Evolutionary conservation across 2,113 vertebrate genomes (phyloP).

Genomic region (Sinocyclocheilus anophthalmus): DNA sequence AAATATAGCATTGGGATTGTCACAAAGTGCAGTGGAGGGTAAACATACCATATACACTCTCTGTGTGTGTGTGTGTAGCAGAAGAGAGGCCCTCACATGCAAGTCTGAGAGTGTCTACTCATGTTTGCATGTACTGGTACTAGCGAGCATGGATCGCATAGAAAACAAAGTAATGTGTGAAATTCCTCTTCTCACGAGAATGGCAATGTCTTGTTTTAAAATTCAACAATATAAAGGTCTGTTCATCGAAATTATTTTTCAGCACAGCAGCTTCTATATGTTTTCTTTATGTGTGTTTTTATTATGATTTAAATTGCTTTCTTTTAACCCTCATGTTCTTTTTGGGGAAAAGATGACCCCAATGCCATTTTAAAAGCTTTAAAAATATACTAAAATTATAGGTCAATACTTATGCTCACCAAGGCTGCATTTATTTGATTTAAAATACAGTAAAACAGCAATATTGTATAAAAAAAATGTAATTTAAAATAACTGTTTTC

Average conservation of each 20-base stretch:
- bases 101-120: conserved; percentile 2
- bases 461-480: not conserved
- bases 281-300: too few relatives aligned
- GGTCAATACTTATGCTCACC: not conserved
- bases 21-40: conserved; percentile 56
- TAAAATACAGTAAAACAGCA: not conserved
- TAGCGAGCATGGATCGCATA: not conserved
- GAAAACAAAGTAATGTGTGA: not conserved
- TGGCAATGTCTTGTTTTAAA: not conserved
- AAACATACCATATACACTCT: conserved; percentile 44
- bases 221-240: not conserved
- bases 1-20: conserved; percentile 58
- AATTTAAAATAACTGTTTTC: too few relatives aligned
- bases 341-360: too few relatives aligned
- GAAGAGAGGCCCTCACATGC: conserved; percentile 6
- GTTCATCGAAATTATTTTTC: not conserved
- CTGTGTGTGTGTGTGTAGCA: conserved; percentile 20
- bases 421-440: not conserved
- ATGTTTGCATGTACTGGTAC: conserved; percentile 6
- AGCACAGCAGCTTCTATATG: too few relatives aligned
- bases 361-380: not conserved
- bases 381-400: not conserved
- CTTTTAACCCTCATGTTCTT: too few relatives aligned
- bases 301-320: too few relatives aligned
- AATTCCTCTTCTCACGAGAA: not conserved